Conservation (phyloP, 2,797 vertebrate genomes). For the Hemibagrus guttatus region DNA sequence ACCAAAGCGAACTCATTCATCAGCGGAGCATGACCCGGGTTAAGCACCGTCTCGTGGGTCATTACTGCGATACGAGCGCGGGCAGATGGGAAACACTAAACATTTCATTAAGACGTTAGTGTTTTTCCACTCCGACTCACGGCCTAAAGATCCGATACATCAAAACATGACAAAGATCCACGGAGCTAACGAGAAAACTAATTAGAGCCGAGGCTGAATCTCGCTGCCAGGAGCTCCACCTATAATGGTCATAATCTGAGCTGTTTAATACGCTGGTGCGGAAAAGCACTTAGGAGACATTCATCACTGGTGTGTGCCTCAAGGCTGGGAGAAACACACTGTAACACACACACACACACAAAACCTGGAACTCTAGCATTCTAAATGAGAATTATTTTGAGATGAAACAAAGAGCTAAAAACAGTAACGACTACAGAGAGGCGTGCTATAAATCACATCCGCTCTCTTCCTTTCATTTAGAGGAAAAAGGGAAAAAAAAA, state of each 20-base stretch:
- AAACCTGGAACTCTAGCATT: slow-evolving; percentile 39
- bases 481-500: not conserved
- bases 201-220: slow-evolving; percentile 70
- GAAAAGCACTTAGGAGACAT: slow-evolving; percentile 69
- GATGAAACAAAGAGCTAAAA: slow-evolving; percentile 23
- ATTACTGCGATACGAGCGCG: slow-evolving; percentile 66
- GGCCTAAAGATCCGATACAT: slow-evolving; percentile 71
- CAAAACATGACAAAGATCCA: slow-evolving; percentile 59
- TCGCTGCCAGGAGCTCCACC: slow-evolving; percentile 74
- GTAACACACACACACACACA: slow-evolving; percentile 28
- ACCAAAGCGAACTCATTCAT: slow-evolving; percentile 58
- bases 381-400: slow-evolving; percentile 34
- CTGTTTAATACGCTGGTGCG: slow-evolving; percentile 69
- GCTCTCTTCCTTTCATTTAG: not conserved
- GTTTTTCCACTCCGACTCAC: slow-evolving; percentile 63
- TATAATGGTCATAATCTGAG: slow-evolving; percentile 74
- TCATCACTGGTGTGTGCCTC: slow-evolving; percentile 66
- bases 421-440: slow-evolving; percentile 20
- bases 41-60: slow-evolving; percentile 63
- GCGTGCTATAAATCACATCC: slow-evolving; percentile 25
- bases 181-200: slow-evolving; percentile 71
- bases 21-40: slow-evolving; percentile 62
- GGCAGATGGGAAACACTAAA: slow-evolving; percentile 73
- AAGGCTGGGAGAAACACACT: slow-evolving; percentile 50
- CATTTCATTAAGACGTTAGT: slow-evolving; percentile 70